These are phyloP conservation scores for Perccottus glenii DNA, from an alignment of 2,113 vertebrate genomes.

Conservation along the genomic window DNA sequence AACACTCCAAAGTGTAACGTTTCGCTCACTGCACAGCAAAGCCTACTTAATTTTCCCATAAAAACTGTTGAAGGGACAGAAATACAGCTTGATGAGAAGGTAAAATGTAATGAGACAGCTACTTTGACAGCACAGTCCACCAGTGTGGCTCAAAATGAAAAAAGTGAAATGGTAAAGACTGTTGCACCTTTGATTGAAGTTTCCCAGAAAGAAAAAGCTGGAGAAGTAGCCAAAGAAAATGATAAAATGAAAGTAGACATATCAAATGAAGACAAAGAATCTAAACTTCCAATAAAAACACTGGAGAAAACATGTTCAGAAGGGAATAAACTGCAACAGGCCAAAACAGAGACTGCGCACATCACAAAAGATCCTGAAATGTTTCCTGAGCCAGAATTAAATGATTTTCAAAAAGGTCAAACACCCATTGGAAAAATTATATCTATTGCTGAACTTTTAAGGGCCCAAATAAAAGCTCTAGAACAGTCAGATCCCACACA, in stretches of 20 bases:
- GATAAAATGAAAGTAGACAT: background rate
- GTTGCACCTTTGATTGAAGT: background rate
- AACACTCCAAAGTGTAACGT: constrained; percentile 39
- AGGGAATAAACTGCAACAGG: constrained; percentile 1
- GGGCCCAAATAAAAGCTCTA: constrained; percentile 62
- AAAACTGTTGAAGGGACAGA: constrained; percentile 52
- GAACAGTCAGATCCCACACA: constrained; percentile 11
- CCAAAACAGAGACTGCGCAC: background rate
- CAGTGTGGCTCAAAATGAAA: constrained; percentile 18
- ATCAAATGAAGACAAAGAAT: constrained; percentile 23
- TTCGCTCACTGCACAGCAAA: constrained; percentile 31
- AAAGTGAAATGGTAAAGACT: constrained; percentile 29
- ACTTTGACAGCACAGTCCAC: constrained; percentile 2
- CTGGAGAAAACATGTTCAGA: constrained; percentile 9
- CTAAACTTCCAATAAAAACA: constrained; percentile 2
- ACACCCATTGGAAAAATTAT: constrained; percentile 50
- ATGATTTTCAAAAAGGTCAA: constrained; percentile 36
- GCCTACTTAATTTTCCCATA: constrained; percentile 46
- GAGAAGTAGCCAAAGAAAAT: constrained; percentile 3
- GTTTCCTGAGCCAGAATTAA: constrained; percentile 1
- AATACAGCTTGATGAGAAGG: constrained; percentile 50
- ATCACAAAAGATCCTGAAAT: constrained; percentile 15
- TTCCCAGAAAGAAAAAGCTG: constrained; percentile 7
- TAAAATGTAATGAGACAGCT: constrained; percentile 10
- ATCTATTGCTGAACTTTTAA: constrained; percentile 66